These are phyloP conservation scores for Harpegnathos saltator DNA, from an alignment of 1,140 invertebrate genomes.

Conservation along the genomic window DNA sequence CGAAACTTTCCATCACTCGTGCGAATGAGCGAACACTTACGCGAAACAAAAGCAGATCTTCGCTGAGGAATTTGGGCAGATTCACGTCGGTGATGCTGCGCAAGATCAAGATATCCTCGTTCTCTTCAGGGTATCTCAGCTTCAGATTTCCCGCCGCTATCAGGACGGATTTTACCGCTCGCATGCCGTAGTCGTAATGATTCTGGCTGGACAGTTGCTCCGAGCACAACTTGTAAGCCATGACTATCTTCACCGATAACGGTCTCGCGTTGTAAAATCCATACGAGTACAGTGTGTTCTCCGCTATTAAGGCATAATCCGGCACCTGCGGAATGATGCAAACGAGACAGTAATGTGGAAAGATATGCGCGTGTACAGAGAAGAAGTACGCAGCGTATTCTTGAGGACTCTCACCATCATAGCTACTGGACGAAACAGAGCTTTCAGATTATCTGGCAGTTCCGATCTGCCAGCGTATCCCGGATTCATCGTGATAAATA, in stretches of 20 bases:
- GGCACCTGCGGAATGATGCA: slow-evolving; percentile 88
- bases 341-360: too few species aligned
- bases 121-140: slow-evolving; percentile 94
- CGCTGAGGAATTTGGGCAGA: slow-evolving; percentile 95
- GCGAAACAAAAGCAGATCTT: slow-evolving; percentile 95
- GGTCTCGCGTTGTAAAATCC: slow-evolving; percentile 96
- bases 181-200: slow-evolving; percentile 98
- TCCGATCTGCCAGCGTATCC: slow-evolving; percentile 96
- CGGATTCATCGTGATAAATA: slow-evolving; percentile 99
- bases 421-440: slow-evolving; percentile 97
- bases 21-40: slow-evolving; percentile 73
- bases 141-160: slow-evolving; percentile 96
- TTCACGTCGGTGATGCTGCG: slow-evolving; percentile 97
- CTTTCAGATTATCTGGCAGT: slow-evolving; percentile 97
- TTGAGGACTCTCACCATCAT: slow-evolving; percentile 92
- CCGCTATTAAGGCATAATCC: slow-evolving; percentile 97
- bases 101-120: slow-evolving; percentile 93
- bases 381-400: not conserved
- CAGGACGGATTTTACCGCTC: slow-evolving; percentile 95
- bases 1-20: not conserved
- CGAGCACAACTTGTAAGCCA: slow-evolving; percentile 96
- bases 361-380: not conserved
- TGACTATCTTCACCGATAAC: slow-evolving; percentile 97
- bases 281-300: slow-evolving; percentile 97
- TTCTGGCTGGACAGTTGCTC: slow-evolving; percentile 97